Conservation (phyloP, 1,140 invertebrate genomes). For the Monomorium pharaonis region DNA sequence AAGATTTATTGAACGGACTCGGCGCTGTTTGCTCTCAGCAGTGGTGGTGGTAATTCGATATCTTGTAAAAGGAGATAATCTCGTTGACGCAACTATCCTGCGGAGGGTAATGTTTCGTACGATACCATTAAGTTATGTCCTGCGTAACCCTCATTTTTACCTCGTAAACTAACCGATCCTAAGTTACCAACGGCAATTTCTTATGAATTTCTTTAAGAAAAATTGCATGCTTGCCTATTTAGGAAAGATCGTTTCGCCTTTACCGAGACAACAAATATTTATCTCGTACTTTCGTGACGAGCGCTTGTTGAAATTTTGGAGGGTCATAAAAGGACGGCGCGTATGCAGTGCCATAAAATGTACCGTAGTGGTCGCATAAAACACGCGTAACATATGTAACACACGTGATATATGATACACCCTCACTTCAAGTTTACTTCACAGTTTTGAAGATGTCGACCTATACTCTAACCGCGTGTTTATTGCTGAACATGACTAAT, state of each 20-base stretch:
- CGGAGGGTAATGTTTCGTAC: background rate
- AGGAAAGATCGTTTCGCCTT: background rate
- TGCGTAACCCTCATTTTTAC: background rate
- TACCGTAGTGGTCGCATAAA: background rate
- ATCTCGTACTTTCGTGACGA: background rate
- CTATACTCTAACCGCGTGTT: background rate
- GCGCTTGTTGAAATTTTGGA: conserved; percentile 28
- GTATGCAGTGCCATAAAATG: background rate
- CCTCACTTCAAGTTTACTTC: background rate
- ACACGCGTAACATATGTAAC: background rate
- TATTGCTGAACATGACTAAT: background rate
- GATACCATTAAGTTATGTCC: background rate
- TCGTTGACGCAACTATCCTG: background rate
- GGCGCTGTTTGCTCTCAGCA: background rate
- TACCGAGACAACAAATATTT: background rate
- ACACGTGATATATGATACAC: background rate
- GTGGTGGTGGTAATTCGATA: background rate
- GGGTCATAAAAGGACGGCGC: conserved; percentile 2
- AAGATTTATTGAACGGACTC: conserved; percentile 1
- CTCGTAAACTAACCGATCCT: background rate
- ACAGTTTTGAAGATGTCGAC: background rate
- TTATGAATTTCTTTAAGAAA: background rate
- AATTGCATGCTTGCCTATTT: conserved; percentile 5
- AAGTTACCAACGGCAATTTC: background rate
- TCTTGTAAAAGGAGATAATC: conserved; percentile 13